Base-by-base conservation (phyloP, 2,797 vertebrate species). In the Zenarchopterus dispar region DNA sequence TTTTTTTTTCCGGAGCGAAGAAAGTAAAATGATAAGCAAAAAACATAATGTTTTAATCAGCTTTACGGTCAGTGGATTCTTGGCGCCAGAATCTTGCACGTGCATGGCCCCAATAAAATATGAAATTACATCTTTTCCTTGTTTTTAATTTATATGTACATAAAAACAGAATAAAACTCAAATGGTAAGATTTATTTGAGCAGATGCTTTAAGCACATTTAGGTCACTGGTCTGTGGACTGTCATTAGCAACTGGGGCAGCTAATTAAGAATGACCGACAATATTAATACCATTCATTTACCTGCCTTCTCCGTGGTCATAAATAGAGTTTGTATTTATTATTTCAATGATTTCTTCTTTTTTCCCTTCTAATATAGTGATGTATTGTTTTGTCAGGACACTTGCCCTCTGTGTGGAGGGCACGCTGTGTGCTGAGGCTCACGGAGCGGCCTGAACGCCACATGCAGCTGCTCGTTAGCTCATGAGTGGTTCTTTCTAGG, bases 401-500 rank as follows among this genome's bases (percentile, higher is more conserved):
- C 46, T 47, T 46, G 44, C 9, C 0, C 41, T 62, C 56, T n/a
- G 16, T 11, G 0, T 55, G 52, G 54, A 67, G n/a, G 19, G 18
- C 44, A 18, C 50, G 15, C 13, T 26, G 54, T 8, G 0, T 5
- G 18, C 8, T 28, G 59, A 56, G 43, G 26, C 55, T 57, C 24
- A 0, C 3, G 18, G 47, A 70, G 46, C 3, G 6, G 46, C 72
- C 33, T 50, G 57, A 67, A 26, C 56, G 16, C 16, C n/a, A 42
- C 47, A 22, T 6, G 22, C 18, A 15, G 36, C 42, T 41, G 19
- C 1, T 22, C 51, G 65, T 51, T 52, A 45, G 48, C 48, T 55
- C 53, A 17, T 64, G 93, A 93, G 95, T 81, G 70, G 92, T 88
- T 88, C 67, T 93, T 94, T 96, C 91, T 22, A 94, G 96, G 97